Evolutionary conservation across 2,888 invertebrate species (phyloP).

Genomic region (Silvanus unidentatus): DNA sequence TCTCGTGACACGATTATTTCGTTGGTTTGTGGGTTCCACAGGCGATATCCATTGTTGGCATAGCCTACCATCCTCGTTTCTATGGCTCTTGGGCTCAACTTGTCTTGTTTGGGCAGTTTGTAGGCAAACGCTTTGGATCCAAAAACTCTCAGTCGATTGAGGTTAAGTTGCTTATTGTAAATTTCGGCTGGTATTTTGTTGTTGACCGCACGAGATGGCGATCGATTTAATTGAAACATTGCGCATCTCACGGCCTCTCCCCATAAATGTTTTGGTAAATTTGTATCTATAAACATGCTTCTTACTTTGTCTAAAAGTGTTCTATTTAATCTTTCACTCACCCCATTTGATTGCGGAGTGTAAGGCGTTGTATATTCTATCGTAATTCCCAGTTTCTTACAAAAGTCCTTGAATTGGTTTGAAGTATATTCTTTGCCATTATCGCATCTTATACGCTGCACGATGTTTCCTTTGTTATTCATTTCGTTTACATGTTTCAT

Average conservation of each 20-base stretch:
- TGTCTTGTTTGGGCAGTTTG: conserved; percentile 19
- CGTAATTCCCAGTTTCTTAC: conserved; percentile 11
- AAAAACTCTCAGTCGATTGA: conserved; percentile 22
- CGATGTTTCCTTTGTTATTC: background rate
- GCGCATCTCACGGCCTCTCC: conserved; percentile 24
- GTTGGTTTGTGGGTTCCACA: conserved; percentile 20
- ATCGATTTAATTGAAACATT: conserved; percentile 24
- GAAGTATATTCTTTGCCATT: conserved; percentile 13
- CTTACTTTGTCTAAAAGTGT: conserved; percentile 21
- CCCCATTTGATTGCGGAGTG: conserved; percentile 22
- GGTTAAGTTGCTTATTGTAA: conserved; percentile 20
- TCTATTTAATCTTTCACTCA: conserved; percentile 21
- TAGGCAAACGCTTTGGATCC: conserved; percentile 21
- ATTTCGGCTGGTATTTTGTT: conserved; percentile 16
- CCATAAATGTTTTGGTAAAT: conserved; percentile 22
- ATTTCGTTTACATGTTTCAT: background rate
- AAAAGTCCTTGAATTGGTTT: conserved; percentile 14
- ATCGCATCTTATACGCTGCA: conserved; percentile 4
- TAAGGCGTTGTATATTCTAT: conserved; percentile 20
- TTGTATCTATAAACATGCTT: conserved; percentile 20
- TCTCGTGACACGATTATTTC: conserved; percentile 19
- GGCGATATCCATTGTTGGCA: conserved; percentile 19
- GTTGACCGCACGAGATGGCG: conserved; percentile 16
- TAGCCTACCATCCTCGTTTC: conserved; percentile 24
- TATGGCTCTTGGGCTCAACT: conserved; percentile 22